Conservation (phyloP, 2,888 invertebrate species). For the Torymus aiolomorphi region DNA sequence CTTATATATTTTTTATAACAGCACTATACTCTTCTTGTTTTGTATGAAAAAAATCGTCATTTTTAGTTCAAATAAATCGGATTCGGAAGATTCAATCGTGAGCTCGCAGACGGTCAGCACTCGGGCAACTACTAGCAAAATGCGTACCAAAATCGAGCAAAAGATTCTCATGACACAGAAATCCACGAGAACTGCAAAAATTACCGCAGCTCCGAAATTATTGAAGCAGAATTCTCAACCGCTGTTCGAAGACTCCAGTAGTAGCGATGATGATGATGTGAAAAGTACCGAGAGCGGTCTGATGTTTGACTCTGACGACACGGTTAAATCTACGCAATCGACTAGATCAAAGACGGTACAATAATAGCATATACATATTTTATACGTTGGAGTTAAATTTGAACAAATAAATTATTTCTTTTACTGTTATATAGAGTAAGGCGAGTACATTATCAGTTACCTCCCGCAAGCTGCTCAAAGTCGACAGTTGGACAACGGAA, state of each 20-base stretch:
- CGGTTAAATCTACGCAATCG: constrained; percentile 6
- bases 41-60: background rate
- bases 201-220: background rate
- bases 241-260: constrained; percentile 8
- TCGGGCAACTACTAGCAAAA: constrained; percentile 31
- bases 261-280: constrained; percentile 7
- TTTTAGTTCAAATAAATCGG: constrained; percentile 67
- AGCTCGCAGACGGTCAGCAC: constrained; percentile 41
- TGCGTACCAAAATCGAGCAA: constrained; percentile 47
- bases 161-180: constrained; percentile 28
- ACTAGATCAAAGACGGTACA: constrained; percentile 43
- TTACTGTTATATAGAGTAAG: constrained; percentile 3
- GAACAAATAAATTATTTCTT: background rate
- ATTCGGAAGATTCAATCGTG: constrained; percentile 68
- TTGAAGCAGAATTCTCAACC: constrained; percentile 21
- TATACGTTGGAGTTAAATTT: background rate
- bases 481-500: background rate
- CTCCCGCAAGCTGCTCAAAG: background rate
- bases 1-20: background rate
- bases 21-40: background rate
- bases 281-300: constrained; percentile 13
- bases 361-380: background rate
- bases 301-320: constrained; percentile 52
- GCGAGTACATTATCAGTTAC: background rate
- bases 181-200: constrained; percentile 5